Evolutionary conservation across 2,888 invertebrate genomes (phyloP).

Genomic region (Plagiodera versicolora): DNA sequence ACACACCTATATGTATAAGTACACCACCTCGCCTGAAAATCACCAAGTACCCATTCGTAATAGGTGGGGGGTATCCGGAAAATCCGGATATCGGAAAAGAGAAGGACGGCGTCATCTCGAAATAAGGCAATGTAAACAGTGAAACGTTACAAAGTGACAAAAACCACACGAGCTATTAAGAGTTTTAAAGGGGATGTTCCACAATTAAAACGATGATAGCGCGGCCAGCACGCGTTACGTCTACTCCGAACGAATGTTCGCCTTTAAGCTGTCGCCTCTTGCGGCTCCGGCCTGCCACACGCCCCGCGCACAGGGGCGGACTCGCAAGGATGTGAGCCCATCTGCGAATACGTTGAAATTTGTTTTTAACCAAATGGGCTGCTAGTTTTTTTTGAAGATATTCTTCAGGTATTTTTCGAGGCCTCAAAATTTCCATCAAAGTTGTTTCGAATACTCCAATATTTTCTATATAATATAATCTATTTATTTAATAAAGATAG

Average conservation of each 20-base stretch:
- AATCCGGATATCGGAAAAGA: slow-evolving; percentile 10
- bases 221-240: slow-evolving; percentile 36
- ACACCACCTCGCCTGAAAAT: too few species aligned
- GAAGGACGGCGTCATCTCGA: slow-evolving; percentile 21
- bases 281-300: slow-evolving; percentile 23
- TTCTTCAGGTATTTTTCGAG: too few species aligned
- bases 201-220: slow-evolving; percentile 43
- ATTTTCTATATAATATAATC: too few species aligned
- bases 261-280: slow-evolving; percentile 24
- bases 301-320: slow-evolving; percentile 21
- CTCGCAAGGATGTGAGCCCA: neutral
- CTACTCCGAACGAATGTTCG: slow-evolving; percentile 19
- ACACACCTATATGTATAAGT: too few species aligned
- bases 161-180: slow-evolving; percentile 46
- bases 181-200: slow-evolving; percentile 42
- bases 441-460: too few species aligned
- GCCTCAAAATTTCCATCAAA: too few species aligned
- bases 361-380: too few species aligned
- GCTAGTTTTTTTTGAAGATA: too few species aligned
- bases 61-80: too few species aligned
- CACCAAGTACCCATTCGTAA: too few species aligned
- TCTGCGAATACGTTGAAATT: neutral
- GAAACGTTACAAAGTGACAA: slow-evolving; percentile 45
- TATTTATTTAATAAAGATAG: too few species aligned
- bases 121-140: slow-evolving; percentile 36